phyloP scores from a whole-genome alignment of 2,797 vertebrate species.

The Pseudopleuronectes americanus region DNA sequence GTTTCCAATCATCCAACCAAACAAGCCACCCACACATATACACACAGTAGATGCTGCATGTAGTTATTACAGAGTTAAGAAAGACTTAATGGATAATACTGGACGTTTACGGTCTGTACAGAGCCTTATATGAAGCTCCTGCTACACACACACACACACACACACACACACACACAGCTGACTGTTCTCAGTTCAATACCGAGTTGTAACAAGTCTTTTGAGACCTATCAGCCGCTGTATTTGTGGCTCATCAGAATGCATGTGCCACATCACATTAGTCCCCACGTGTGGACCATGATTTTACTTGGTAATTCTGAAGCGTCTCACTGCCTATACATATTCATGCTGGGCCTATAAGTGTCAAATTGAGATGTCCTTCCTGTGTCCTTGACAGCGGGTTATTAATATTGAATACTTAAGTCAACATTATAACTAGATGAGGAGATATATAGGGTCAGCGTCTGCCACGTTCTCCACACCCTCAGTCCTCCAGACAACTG shows the following conservation, averaged over 20 bases:
- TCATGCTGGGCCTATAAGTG: slow-evolving; percentile 77
- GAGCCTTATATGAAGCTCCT: background rate
- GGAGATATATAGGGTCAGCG: slow-evolving; percentile 61
- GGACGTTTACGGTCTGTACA: too few species aligned
- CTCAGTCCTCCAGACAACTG: slow-evolving; percentile 36
- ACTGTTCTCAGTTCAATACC: slow-evolving; percentile 43
- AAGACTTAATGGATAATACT: too few species aligned
- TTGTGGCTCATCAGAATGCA: slow-evolving; percentile 73
- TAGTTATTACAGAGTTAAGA: slow-evolving; percentile 27
- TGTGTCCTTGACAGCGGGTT: slow-evolving; percentile 80
- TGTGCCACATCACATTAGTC: slow-evolving; percentile 75
- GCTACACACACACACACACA: slow-evolving; percentile 9
- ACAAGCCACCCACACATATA: background rate
- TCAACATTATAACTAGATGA: slow-evolving; percentile 68
- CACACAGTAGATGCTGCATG: background rate
- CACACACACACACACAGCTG: slow-evolving; percentile 18
- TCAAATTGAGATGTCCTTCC: slow-evolving; percentile 80
- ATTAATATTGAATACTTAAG: slow-evolving; percentile 82
- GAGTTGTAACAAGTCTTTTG: slow-evolving; percentile 70
- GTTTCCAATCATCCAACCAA: slow-evolving; percentile 12
- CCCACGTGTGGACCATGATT: slow-evolving; percentile 69
- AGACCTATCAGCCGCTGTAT: slow-evolving; percentile 66
- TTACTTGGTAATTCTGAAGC: slow-evolving; percentile 80
- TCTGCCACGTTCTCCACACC: slow-evolving; percentile 46
- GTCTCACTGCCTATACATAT: slow-evolving; percentile 76